Conservation (phyloP, 2,888 invertebrate species). For the Gymnoscelis rufifasciata region DNA sequence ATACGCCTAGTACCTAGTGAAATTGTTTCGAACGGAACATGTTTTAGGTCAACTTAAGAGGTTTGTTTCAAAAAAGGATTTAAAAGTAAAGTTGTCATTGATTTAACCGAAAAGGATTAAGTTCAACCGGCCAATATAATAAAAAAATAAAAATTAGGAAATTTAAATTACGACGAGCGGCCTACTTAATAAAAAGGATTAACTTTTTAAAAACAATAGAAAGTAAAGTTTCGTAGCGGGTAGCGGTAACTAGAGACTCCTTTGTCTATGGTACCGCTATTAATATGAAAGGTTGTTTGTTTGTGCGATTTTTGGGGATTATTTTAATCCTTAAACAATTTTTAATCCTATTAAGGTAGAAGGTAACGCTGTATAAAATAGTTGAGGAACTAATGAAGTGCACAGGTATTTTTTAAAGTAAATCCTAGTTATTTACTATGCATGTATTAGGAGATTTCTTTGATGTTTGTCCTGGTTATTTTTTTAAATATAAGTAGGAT, state of each 20-base stretch:
- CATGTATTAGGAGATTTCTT: not conserved
- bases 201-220: conserved; percentile 11
- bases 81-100: too few relatives aligned
- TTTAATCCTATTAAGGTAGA: conserved; percentile 21
- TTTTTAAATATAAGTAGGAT: too few relatives aligned
- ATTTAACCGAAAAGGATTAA: not conserved
- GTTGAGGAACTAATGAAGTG: not conserved
- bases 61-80: not conserved
- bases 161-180: conserved; percentile 5
- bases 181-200: conserved; percentile 7
- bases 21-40: too few relatives aligned
- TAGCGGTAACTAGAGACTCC: conserved; percentile 15
- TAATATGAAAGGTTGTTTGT: conserved; percentile 27
- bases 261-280: conserved; percentile 23
- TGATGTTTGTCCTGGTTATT: too few relatives aligned
- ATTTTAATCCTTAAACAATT: conserved; percentile 23
- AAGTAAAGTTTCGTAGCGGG: not conserved
- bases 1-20: too few relatives aligned
- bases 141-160: not conserved
- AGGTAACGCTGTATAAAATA: not conserved
- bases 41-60: too few relatives aligned
- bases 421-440: not conserved
- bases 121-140: not conserved
- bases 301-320: conserved; percentile 26
- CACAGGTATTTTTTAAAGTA: conserved; percentile 1